A percentile compares a stretch with the other conserved stretches of the same genome.
phyloP scores from a whole-genome alignment of 2,113 vertebrate genomes.

The Scatophagus argus region DNA sequence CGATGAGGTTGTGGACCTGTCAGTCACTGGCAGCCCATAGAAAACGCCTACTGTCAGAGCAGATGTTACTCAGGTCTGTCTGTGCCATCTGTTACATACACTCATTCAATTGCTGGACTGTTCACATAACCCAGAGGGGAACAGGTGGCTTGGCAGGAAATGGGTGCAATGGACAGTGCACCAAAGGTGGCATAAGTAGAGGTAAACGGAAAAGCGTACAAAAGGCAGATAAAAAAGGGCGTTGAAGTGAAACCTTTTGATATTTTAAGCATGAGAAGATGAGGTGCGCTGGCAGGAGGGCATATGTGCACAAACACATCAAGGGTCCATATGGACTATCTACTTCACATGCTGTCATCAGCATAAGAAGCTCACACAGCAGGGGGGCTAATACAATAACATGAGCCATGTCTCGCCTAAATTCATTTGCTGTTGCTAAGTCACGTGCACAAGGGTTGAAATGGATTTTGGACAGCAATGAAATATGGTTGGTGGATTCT shows the following conservation, averaged over 20 bases:
- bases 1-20: constrained; percentile 22
- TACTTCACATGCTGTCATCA: not conserved
- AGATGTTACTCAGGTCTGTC: constrained; percentile 59
- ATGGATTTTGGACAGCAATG: not conserved
- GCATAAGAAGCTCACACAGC: not conserved
- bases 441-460: not conserved
- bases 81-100: constrained; percentile 42
- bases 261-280: not conserved
- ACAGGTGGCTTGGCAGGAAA: constrained; percentile 13
- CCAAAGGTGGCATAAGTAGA: not conserved
- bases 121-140: constrained; percentile 9
- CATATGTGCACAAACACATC: not conserved
- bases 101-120: not conserved
- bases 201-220: not conserved
- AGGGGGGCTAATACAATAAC: not conserved
- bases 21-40: constrained; percentile 2
- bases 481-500: not conserved
- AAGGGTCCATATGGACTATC: not conserved
- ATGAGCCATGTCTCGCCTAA: not conserved
- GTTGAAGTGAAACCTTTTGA: not conserved
- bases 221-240: not conserved
- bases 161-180: not conserved
- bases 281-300: not conserved
- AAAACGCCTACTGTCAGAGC: constrained; percentile 31
- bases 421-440: not conserved